Evolutionary conservation across 1,140 invertebrate genomes (phyloP), one percentile per base, ranked within the genome.

Genomic region (Cydia amplana): DNA sequence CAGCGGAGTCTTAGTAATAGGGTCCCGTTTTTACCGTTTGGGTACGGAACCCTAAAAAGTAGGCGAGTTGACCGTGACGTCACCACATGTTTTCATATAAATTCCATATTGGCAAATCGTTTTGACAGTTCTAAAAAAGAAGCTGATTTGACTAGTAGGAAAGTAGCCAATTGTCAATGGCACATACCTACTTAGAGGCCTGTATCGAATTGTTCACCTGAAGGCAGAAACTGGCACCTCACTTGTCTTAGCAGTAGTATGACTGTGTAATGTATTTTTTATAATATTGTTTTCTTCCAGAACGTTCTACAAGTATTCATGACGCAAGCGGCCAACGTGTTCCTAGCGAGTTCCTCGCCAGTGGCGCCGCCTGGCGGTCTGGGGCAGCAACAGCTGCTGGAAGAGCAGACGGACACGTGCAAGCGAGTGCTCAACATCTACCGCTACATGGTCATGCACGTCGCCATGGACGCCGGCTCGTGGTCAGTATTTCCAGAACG

Each of bases 361-460:
- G 97, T 98, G 94, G 97, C 97, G 10, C 96, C 97, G 4, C 97
- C 98, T 91, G 97, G 99, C 36, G 98, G 98, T 91, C 94, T 98
- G 36, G 95, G 96, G 80, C 94, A 95, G 78, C 95, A 92, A 85
- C 93, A 94, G 75, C 80, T 94, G 20, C 91, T 98, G 6, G 97
- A 98, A 84, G 97, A 98, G 90, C 97, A 99, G 93, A 99, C 98
- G 0, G 98, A 99, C 92, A 96, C 98, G 77, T 99, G 98, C 92
- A 99, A 99, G 93, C 94, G 98, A 82, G 98, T 99, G 72, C 93
- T 99, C 28, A 99, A 99, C 91, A 98, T 99, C 80, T 99, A 99
- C 94, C 94, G 98, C 77, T 98, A 98, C 84, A 98, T 99, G 95
- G 98, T 99, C 28, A 99, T 99, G 98, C 98, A 99, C 89, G 96